phyloP scores from a whole-genome alignment of 2,797 vertebrate genomes.

The Catamblyrhynchus diadema region DNA sequence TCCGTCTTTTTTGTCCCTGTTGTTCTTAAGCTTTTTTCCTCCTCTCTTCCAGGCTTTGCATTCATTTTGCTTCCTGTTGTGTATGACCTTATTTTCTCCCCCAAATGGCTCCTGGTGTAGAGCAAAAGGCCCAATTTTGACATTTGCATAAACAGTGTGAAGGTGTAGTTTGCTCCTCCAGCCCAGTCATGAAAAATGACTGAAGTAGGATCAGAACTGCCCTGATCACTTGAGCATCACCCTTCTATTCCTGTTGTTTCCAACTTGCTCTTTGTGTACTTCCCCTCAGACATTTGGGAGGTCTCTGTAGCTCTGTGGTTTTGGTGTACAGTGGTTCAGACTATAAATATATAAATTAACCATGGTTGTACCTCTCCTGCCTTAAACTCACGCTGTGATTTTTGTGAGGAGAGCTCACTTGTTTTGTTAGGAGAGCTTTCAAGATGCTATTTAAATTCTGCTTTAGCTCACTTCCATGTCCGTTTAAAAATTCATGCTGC shows the following conservation, averaged over 20 bases:
- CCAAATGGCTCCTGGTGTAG: not conserved
- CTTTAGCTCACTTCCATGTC: not conserved
- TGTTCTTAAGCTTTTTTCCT: not conserved
- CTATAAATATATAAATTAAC: not conserved
- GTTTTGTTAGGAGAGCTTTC: not conserved
- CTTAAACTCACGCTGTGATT: not conserved
- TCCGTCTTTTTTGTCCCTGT: not conserved
- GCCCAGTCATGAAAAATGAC: not conserved
- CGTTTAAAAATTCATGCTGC: not conserved
- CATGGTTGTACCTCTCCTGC: not conserved
- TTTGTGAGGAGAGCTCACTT: not conserved
- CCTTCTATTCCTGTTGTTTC: not conserved
- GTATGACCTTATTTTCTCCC: not conserved
- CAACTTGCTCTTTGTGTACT: not conserved
- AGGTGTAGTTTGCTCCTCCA: not conserved
- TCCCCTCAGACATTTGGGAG: not conserved
- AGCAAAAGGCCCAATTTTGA: not conserved
- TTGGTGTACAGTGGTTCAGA: not conserved
- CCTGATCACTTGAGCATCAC: not conserved
- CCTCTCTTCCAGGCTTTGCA: not conserved
- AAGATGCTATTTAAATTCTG: not conserved
- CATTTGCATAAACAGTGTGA: not conserved
- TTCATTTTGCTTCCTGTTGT: not conserved
- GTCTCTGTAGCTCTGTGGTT: not conserved
- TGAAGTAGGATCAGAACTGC: not conserved